Base-by-base conservation (phyloP, 2,888 invertebrate species). In the Parasteatoda lunata region DNA sequence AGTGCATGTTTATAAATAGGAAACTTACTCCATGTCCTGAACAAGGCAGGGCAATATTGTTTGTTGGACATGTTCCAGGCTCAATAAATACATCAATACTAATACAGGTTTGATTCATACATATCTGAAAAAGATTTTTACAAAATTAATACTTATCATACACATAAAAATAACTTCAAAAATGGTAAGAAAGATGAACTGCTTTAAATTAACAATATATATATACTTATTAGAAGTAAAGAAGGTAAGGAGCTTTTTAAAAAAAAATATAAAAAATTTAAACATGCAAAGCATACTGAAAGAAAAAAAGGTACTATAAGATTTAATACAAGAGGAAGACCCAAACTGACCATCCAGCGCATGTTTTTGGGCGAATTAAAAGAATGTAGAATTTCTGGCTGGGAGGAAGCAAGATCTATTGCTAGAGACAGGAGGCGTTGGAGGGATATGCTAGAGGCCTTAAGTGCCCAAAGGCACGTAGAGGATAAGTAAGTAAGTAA, bases 41-140 rank as follows among this genome's bases (percentile, higher is more conserved):
- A 93, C 99, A 99, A 92, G 97, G 96, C 90, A 95, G 93, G 91
- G 95, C 96, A 92, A 95, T 95, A 92, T 96, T 96, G 92, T 97
- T 97, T 90, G 95, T 95, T 88, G 98, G 97, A 93, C 98, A 98
- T 92, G 95, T 96, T 90, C 95, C 95, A 93, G 95, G 95, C 93
- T 96, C 96, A 90, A 97, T 94, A 93, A 95, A 95, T 30, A 96
- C 96, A 93, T 95, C 96, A 91, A 97, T 94, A 92, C 95, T 96
- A 89, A 95, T 95, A 93, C 98, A 98, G 78, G 96, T 96, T 93
- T 97, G 97, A 94, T 97, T 97, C 91, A 97, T 94, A 94, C 98
- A 99, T 91, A 98, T 93, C 93, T 94, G 91, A 68, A 91, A 92
- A 30, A 68, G 11, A 30, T 0, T 30, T 30, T 30, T 30, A 30